Conservation (phyloP, 2,888 invertebrate species). For the Homarus gammarus region DNA sequence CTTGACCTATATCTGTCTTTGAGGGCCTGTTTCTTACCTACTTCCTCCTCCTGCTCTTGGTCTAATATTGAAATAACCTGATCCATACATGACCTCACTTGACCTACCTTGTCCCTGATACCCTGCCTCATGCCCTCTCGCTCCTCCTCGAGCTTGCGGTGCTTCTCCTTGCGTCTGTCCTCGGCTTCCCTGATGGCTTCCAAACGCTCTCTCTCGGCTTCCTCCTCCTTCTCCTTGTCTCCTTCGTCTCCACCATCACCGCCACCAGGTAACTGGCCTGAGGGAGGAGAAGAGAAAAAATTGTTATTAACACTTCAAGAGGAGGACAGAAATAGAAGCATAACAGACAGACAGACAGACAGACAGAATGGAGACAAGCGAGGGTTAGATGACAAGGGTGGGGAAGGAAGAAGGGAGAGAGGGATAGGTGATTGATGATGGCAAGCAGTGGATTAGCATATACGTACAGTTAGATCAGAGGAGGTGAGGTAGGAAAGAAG, state of each 20-base stretch:
- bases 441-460: no score
- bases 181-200: slow-evolving; percentile 99
- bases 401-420: no score
- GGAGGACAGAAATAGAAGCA: not conserved
- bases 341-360: not conserved
- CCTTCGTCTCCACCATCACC: slow-evolving; percentile 87
- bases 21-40: no score
- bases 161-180: slow-evolving; percentile 98
- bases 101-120: slow-evolving; percentile 97
- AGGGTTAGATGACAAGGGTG: not conserved
- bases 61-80: no score
- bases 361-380: not conserved
- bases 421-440: no score
- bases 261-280: slow-evolving; percentile 80
- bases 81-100: not conserved
- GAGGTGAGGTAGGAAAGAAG: slow-evolving; percentile 15
- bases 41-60: no score
- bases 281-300: no score
- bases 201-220: slow-evolving; percentile 97
- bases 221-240: slow-evolving; percentile 98
- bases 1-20: no score
- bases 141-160: slow-evolving; percentile 99
- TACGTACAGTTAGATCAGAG: no score
- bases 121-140: slow-evolving; percentile 99
- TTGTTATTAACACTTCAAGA: not conserved